Evolutionary conservation across 1,140 invertebrate species (phyloP).

Genomic region (Trichonephila inaurata): DNA sequence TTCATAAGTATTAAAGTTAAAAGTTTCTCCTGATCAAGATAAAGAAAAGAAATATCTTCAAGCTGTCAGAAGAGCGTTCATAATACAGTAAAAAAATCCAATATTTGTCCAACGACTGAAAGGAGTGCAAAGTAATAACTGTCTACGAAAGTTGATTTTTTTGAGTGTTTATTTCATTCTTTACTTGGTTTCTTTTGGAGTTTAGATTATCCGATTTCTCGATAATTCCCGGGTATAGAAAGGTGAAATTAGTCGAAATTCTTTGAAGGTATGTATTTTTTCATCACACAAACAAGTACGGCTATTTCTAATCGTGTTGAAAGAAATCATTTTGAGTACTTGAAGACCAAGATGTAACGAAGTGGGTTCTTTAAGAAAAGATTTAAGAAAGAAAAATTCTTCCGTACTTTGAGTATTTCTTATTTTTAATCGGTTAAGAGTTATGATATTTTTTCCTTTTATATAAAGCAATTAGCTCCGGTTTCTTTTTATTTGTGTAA

Average conservation of each 20-base stretch:
- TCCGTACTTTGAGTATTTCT: no score
- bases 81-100: conserved; percentile 44
- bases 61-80: conserved; percentile 39
- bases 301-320: background rate
- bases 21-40: conserved; percentile 24
- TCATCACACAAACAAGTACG: background rate
- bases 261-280: background rate
- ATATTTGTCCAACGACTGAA: conserved; percentile 41
- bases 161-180: background rate
- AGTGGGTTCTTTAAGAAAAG: no score
- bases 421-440: no score
- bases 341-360: no score
- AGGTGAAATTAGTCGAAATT: conserved; percentile 47
- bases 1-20: conserved; percentile 14
- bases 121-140: conserved; percentile 55
- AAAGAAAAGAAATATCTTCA: conserved; percentile 44
- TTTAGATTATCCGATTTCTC: conserved; percentile 1
- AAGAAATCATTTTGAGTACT: background rate
- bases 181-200: conserved; percentile 26
- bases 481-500: no score
- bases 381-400: no score
- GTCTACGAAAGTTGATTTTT: conserved; percentile 41
- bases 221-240: conserved; percentile 11
- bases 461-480: no score
- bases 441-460: no score